Conservation (phyloP, 2,797 vertebrate genomes). For the Gallinago nigripennis region DNA sequence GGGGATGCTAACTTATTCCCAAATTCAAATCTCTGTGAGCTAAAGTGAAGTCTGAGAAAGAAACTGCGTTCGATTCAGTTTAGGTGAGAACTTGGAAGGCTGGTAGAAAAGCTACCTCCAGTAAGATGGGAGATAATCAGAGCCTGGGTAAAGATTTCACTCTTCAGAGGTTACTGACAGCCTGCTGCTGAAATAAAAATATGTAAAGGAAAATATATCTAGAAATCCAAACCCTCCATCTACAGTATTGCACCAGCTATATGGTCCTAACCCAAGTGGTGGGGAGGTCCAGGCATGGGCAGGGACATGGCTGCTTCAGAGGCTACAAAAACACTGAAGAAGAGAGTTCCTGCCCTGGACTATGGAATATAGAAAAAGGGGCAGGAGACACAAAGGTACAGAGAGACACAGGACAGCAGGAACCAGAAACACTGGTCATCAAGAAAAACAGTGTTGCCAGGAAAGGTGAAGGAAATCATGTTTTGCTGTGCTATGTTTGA, state of each 20-base stretch:
- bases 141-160: not conserved
- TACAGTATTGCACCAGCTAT: not conserved
- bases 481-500: not conserved
- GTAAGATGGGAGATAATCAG: not conserved
- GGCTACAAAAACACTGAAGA: not conserved
- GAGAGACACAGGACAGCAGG: not conserved
- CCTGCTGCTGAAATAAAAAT: not conserved
- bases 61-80: not conserved
- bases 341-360: not conserved
- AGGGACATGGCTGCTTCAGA: not conserved
- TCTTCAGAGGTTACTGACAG: not conserved
- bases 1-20: not conserved
- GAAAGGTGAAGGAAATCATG: not conserved
- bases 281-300: not conserved
- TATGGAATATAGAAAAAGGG: not conserved
- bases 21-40: not conserved
- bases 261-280: not conserved
- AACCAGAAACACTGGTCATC: not conserved
- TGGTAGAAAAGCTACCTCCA: not conserved
- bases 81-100: not conserved
- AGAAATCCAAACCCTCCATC: not conserved
- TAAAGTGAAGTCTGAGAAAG: not conserved
- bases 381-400: not conserved
- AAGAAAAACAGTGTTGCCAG: not conserved
- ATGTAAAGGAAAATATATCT: not conserved